Evolutionary conservation across 1,140 invertebrate species (phyloP), one percentile per base, ranked within the genome.

Genomic region (Drosophila tani): DNA sequence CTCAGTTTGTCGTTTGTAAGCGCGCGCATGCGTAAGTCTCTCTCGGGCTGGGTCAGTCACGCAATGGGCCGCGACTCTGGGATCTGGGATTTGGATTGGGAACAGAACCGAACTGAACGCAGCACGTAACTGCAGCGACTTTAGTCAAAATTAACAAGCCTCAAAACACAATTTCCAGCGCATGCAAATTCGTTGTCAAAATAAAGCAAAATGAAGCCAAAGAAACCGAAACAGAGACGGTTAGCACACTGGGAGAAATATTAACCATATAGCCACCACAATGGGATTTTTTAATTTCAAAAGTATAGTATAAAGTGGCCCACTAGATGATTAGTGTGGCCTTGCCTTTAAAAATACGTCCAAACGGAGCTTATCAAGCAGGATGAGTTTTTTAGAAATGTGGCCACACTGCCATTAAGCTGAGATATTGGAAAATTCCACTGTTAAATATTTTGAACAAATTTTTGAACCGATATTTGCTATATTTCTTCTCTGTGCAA

Each of bases 101-200:
- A 73, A 58, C 62, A 57, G 41, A 58, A 74, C 45, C 47, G 62
- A 69, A 51, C 66, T 46, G 66, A 67, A 67, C 66, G 66, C 66
- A 69, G 66, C 82, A 79, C 82, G 77, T 80, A 74, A 71, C 75
- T 79, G 67, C 73, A 88, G 65, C 68, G 69, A 85, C 75, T 85
- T 90, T 82, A 80, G 85, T 85, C 85, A 90, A 91, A 91, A 82
- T 81, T 82, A 91, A 91, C 90, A 91, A 90, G 85, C 65, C 82
- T 91, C 86, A 77, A 82, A 91, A 91, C 90, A 91, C 90, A 91
- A 82, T 83, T 87, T 91, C 69, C 65, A 86, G 62, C 75, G 85
- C 90, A 91, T 91, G 90, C 90, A 91, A 91, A 91, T 91, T 91
- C 90, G 90, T 81, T 91, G 83, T 91, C 81, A 70, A 90, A 88